A percentile compares a stretch with the other conserved stretches of the same genome.
phyloP scores from a whole-genome alignment of 2,113 vertebrate genomes.

The Paraplagusia blochii region DNA sequence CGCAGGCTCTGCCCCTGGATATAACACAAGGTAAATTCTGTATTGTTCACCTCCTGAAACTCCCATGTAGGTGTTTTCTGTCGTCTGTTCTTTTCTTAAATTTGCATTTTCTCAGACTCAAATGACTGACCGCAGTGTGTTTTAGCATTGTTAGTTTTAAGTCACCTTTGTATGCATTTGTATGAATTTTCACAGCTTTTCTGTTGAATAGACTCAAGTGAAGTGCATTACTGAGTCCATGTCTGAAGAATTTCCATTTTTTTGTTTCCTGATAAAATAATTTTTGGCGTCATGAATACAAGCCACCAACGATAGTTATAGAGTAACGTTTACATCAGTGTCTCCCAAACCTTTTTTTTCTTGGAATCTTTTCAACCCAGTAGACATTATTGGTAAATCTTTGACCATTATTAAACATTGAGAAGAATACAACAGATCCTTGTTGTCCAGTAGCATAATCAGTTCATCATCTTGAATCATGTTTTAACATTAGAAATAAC shows the following conservation, averaged over 20 bases:
- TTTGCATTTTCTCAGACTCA: conserved; percentile 5
- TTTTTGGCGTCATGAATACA: conserved; percentile 21
- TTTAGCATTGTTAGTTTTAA: conserved; percentile 28
- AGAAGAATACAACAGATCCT: too few relatives aligned
- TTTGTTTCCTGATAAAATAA: conserved; percentile 16
- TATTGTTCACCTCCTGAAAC: conserved; percentile 63
- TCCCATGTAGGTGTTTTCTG: conserved; percentile 34
- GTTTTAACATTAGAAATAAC: too few relatives aligned
- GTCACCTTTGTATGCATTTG: conserved; percentile 42
- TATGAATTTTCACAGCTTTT: conserved; percentile 17
- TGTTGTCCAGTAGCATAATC: too few relatives aligned
- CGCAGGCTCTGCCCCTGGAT: conserved; percentile 44
- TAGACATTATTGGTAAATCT: too few relatives aligned
- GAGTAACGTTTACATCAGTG: too few relatives aligned
- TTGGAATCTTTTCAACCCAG: too few relatives aligned
- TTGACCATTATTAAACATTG: too few relatives aligned
- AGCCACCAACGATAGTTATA: conserved; percentile 2
- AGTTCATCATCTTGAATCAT: too few relatives aligned
- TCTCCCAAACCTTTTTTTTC: too few relatives aligned
- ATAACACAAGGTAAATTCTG: conserved; percentile 60
- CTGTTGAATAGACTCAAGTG: conserved; percentile 14
- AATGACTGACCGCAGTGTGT: conserved; percentile 30
- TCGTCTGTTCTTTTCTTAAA: conserved; percentile 25
- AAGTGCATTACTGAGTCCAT: conserved; percentile 18
- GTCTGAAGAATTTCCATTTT: conserved; percentile 34